phyloP scores from a whole-genome alignment of 2,888 invertebrate genomes.

The Cosmorhoe ocellata region DNA sequence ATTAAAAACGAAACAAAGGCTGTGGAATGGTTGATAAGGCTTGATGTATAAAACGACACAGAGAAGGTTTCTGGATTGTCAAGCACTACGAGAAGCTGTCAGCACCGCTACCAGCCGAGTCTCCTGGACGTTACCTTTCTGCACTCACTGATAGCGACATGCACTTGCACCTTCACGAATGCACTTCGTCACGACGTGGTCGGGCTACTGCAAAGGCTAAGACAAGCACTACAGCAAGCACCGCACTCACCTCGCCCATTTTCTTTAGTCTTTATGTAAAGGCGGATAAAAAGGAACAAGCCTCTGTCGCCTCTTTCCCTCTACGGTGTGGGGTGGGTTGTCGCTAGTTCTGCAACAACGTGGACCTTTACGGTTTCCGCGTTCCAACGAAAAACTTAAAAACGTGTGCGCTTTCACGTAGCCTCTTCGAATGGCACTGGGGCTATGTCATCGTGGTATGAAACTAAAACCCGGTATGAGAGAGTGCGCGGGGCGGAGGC shows the following conservation, averaged over 20 bases:
- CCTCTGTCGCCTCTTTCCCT: slow-evolving; percentile 78
- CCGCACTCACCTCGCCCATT: slow-evolving; percentile 82
- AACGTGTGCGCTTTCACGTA: slow-evolving; percentile 77
- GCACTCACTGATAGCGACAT: slow-evolving; percentile 68
- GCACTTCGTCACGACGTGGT: slow-evolving; percentile 57
- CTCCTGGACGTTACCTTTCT: slow-evolving; percentile 47
- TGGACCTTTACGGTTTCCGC: slow-evolving; percentile 76
- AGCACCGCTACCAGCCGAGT: slow-evolving; percentile 35
- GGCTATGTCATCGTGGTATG: slow-evolving; percentile 80
- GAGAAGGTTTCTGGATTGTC: slow-evolving; percentile 43
- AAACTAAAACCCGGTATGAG: slow-evolving; percentile 80
- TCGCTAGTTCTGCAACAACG: slow-evolving; percentile 81
- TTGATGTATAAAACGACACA: slow-evolving; percentile 41
- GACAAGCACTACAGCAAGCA: slow-evolving; percentile 77
- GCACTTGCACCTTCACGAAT: slow-evolving; percentile 73
- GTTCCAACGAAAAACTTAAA: slow-evolving; percentile 76
- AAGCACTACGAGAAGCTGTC: slow-evolving; percentile 58
- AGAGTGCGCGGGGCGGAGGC: slow-evolving; percentile 72
- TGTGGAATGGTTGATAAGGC: slow-evolving; percentile 48
- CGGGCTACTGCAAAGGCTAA: slow-evolving; percentile 64
- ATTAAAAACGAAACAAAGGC: slow-evolving; percentile 28
- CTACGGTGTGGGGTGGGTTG: slow-evolving; percentile 74
- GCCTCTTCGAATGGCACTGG: slow-evolving; percentile 76
- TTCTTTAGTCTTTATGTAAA: slow-evolving; percentile 78
- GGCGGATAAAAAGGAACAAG: slow-evolving; percentile 76